These are phyloP conservation scores for Catagonus wagneri DNA, from an alignment of 2,113 vertebrate species.

Conservation along the genomic window DNA sequence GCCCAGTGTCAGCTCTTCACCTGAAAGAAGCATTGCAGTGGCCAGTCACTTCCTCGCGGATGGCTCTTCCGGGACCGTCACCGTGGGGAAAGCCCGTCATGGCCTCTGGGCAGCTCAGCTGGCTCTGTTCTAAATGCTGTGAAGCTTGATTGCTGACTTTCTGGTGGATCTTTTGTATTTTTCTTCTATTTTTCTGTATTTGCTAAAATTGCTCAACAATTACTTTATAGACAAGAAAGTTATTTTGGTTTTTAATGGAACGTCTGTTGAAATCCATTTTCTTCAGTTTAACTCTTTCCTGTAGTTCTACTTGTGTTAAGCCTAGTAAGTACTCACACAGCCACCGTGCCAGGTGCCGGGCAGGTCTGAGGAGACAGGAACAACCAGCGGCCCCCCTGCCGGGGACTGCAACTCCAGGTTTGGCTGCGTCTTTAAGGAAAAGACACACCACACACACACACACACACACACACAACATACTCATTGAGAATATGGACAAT, in stretches of 20 bases:
- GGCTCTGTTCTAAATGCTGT: background rate
- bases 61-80: background rate
- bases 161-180: background rate
- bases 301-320: background rate
- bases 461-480: background rate
- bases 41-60: too few relatives aligned
- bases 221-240: background rate
- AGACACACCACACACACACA: too few relatives aligned
- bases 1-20: background rate
- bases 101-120: background rate
- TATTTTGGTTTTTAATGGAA: background rate
- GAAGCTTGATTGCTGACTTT: background rate
- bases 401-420: too few relatives aligned
- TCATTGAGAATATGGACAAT: background rate
- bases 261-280: background rate
- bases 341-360: too few relatives aligned
- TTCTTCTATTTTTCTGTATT: background rate
- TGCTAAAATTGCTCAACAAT: background rate
- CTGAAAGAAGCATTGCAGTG: background rate
- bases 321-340: too few relatives aligned
- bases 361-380: too few relatives aligned
- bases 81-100: too few relatives aligned
- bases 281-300: background rate
- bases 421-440: too few relatives aligned
- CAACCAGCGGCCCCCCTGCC: too few relatives aligned